Evolutionary conservation across 2,888 invertebrate genomes (phyloP).

Genomic region (Euproctis similis): DNA sequence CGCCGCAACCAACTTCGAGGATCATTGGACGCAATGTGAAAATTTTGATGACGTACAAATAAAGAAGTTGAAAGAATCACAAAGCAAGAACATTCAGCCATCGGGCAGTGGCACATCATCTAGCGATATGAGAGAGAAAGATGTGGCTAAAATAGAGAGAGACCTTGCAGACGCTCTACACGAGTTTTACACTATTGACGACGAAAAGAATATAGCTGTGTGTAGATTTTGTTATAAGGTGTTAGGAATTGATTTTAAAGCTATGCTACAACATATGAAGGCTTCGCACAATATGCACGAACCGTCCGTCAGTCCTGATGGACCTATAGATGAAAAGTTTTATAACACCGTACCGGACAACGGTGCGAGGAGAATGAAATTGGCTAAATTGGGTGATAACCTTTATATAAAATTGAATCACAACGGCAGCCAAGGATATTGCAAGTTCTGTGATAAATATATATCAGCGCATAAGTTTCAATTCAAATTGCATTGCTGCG

Average conservation of each 20-base stretch:
- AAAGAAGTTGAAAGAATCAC: slow-evolving; percentile 1
- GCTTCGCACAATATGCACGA: slow-evolving; percentile 12
- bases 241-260: slow-evolving; percentile 19
- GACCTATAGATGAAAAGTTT: slow-evolving; percentile 11
- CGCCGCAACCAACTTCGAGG: slow-evolving; percentile 9
- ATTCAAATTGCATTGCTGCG: slow-evolving; percentile 37
- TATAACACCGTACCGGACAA: slow-evolving; percentile 19
- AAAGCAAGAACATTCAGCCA: background rate
- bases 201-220: slow-evolving; percentile 19
- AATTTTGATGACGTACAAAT: slow-evolving; percentile 6
- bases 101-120: too few species aligned
- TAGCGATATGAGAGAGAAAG: too few species aligned
- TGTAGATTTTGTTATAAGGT: slow-evolving; percentile 34
- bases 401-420: slow-evolving; percentile 41
- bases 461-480: slow-evolving; percentile 31
- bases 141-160: slow-evolving; percentile 4
- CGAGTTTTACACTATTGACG: slow-evolving; percentile 29
- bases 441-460: slow-evolving; percentile 36
- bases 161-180: slow-evolving; percentile 21
- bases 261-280: slow-evolving; percentile 24
- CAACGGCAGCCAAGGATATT: slow-evolving; percentile 42
- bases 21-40: slow-evolving; percentile 21
- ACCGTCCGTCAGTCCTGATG: background rate
- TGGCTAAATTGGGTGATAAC: slow-evolving; percentile 36
- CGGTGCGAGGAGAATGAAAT: slow-evolving; percentile 36